These are phyloP conservation scores for Cariama cristata DNA, from an alignment of 2,113 vertebrate species.

Conservation along the genomic window DNA sequence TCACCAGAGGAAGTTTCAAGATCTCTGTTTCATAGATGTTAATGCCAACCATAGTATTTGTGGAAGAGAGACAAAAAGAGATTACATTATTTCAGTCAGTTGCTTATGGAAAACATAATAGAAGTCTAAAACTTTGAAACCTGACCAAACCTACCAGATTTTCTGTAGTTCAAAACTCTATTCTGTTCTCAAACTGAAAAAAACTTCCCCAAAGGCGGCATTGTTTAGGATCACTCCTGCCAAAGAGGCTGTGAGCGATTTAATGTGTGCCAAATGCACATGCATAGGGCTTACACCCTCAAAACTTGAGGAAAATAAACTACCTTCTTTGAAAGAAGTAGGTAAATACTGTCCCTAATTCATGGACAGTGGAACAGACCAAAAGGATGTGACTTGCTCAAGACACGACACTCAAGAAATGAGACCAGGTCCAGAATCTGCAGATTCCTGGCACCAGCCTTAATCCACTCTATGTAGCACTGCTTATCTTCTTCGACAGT, in stretches of 20 bases:
- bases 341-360: background rate
- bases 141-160: background rate
- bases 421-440: background rate
- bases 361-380: background rate
- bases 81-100: background rate
- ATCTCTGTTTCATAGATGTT: background rate
- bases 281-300: background rate
- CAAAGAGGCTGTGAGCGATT: background rate
- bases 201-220: background rate
- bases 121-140: background rate
- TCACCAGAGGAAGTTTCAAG: background rate
- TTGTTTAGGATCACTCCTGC: background rate
- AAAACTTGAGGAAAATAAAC: background rate
- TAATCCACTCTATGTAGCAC: background rate
- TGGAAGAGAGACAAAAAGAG: background rate
- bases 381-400: background rate
- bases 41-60: background rate
- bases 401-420: background rate
- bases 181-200: background rate
- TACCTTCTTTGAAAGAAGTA: background rate
- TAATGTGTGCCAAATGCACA: background rate
- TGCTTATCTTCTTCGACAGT: background rate
- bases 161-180: background rate
- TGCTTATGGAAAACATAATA: background rate
- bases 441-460: background rate